phyloP scores from a whole-genome alignment of 2,113 vertebrate genomes.

The Pelvicachromis taeniatus region DNA sequence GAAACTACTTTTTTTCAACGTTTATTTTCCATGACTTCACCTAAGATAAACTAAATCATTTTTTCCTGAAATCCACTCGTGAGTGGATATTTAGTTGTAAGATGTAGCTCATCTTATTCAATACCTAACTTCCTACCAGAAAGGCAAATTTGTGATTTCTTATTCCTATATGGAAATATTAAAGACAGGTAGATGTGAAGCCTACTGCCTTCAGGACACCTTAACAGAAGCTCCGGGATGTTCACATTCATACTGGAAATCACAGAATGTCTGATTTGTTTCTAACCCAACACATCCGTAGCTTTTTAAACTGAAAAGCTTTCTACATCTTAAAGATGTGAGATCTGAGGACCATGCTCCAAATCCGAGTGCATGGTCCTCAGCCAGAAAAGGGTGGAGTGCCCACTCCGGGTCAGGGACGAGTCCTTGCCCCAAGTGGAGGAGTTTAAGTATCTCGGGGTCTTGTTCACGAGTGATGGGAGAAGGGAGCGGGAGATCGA shows the following conservation, averaged over 20 bases:
- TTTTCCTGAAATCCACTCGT: rapidly evolving
- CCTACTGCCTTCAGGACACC: neutral
- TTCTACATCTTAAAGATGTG: no score
- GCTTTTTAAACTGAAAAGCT: neutral
- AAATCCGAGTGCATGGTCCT: no score
- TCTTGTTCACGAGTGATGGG: no score
- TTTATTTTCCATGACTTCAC: neutral
- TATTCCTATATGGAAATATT: neutral
- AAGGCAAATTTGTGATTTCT: neutral
- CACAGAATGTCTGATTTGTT: neutral
- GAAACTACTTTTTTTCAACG: neutral
- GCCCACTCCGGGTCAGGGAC: no score
- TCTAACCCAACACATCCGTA: neutral
- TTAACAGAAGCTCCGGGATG: neutral
- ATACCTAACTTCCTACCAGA: neutral
- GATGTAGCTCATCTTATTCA: neutral
- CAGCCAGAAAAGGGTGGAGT: no score
- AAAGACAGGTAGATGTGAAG: neutral
- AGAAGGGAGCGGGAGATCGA: no score
- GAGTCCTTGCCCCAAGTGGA: no score
- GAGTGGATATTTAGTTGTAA: neutral
- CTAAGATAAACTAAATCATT: neutral
- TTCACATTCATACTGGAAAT: neutral
- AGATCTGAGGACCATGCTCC: no score
- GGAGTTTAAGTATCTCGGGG: no score